Evolutionary conservation across 2,797 vertebrate genomes (phyloP).

Genomic region (Astyanax mexicanus): DNA sequence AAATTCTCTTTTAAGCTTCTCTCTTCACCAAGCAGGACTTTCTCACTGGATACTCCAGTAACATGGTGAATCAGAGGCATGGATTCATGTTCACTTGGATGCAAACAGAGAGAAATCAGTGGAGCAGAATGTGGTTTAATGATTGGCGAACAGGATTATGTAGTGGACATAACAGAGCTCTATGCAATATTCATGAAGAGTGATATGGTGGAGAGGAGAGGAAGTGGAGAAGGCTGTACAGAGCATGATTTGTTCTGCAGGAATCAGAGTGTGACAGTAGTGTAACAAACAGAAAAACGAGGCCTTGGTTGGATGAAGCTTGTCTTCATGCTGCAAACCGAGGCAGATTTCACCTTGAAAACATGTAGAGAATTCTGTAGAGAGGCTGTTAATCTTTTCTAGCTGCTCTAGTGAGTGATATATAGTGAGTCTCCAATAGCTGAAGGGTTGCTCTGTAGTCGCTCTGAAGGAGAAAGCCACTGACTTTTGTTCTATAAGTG

Average conservation of each 20-base stretch:
- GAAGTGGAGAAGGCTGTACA: background rate
- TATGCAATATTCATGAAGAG: conserved; percentile 62
- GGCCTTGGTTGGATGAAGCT: background rate
- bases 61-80: background rate
- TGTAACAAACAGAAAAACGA: background rate
- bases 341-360: background rate
- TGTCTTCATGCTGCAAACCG: background rate
- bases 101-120: conserved; percentile 47
- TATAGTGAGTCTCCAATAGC: too few species aligned
- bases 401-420: too few species aligned
- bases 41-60: background rate
- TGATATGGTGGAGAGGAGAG: conserved; percentile 15
- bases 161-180: conserved; percentile 49
- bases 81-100: conserved; percentile 20
- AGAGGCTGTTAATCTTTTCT: too few species aligned
- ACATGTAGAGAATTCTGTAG: too few species aligned
- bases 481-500: too few species aligned
- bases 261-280: background rate
- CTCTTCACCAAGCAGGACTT: too few species aligned
- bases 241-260: conserved; percentile 11
- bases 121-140: conserved; percentile 53
- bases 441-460: too few species aligned
- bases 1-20: too few species aligned
- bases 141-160: conserved; percentile 55
- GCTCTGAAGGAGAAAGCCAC: too few species aligned